Evolutionary conservation across 2,113 vertebrate species (phyloP).

Genomic region (Stegostoma tigrinum): DNA sequence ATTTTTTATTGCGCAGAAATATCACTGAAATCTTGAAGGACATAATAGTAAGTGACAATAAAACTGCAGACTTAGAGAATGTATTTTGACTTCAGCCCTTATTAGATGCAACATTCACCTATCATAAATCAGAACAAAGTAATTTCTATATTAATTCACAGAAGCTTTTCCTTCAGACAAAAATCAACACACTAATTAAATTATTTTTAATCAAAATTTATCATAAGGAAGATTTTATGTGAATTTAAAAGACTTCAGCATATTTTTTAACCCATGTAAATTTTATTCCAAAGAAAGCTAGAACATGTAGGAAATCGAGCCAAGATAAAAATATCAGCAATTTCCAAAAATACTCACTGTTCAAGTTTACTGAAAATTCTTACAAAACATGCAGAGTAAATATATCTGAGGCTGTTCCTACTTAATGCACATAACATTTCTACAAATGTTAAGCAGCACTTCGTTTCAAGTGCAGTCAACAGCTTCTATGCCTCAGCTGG

Average conservation of each 20-base stretch:
- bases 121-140: not conserved
- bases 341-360: constrained; percentile 54
- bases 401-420: constrained; percentile 57
- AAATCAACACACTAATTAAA: constrained; percentile 3
- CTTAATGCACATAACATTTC: constrained; percentile 55
- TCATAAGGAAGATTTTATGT: too few species aligned
- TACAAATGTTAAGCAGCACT: constrained; percentile 42
- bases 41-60: not conserved
- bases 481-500: constrained; percentile 30
- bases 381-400: constrained; percentile 65
- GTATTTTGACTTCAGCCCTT: not conserved
- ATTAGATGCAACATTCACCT: not conserved
- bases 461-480: constrained; percentile 41
- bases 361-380: constrained; percentile 58
- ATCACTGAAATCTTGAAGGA: not conserved
- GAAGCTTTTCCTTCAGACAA: not conserved
- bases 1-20: not conserved
- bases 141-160: not conserved
- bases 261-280: not conserved
- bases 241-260: not conserved
- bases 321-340: not conserved
- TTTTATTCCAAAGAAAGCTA: not conserved
- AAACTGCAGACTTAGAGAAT: not conserved
- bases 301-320: not conserved
- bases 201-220: constrained; percentile 1